Conservation (phyloP, 1,140 invertebrate genomes). For the Teleogryllus occipitalis region DNA sequence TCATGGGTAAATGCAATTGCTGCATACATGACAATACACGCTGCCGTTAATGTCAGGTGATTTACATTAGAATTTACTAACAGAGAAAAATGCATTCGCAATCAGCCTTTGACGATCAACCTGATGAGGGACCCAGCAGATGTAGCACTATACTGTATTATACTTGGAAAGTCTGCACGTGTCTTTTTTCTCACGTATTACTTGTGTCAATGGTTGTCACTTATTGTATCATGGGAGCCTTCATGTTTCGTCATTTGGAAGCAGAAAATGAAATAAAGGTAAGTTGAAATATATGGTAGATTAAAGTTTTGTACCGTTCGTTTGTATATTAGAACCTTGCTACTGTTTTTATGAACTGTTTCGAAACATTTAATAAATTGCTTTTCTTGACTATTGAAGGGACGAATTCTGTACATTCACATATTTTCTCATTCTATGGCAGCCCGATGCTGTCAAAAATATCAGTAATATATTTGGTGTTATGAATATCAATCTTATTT, state of each 20-base stretch:
- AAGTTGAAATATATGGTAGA: conserved; percentile 27
- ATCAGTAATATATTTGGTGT: too few species aligned
- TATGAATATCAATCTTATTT: too few species aligned
- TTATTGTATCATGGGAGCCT: conserved; percentile 81
- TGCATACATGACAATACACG: background rate
- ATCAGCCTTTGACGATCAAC: conserved; percentile 7
- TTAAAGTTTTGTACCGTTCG: too few species aligned
- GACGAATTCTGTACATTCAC: too few species aligned
- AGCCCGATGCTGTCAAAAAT: too few species aligned
- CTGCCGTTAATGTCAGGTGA: background rate
- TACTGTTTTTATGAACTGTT: too few species aligned
- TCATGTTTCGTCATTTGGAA: conserved; percentile 75
- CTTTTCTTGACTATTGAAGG: too few species aligned
- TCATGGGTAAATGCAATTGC: background rate
- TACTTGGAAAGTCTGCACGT: conserved; percentile 71
- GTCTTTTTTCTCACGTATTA: conserved; percentile 80
- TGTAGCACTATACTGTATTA: conserved; percentile 47
- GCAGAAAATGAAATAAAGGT: conserved; percentile 64
- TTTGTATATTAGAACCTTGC: too few species aligned
- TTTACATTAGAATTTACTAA: too few species aligned
- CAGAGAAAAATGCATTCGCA: background rate
- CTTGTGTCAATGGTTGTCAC: conserved; percentile 77
- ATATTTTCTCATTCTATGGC: too few species aligned
- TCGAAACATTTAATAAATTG: too few species aligned
- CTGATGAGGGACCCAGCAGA: conserved; percentile 17